Conservation (phyloP, 2,797 vertebrate genomes). For the Sus cebifrons region DNA sequence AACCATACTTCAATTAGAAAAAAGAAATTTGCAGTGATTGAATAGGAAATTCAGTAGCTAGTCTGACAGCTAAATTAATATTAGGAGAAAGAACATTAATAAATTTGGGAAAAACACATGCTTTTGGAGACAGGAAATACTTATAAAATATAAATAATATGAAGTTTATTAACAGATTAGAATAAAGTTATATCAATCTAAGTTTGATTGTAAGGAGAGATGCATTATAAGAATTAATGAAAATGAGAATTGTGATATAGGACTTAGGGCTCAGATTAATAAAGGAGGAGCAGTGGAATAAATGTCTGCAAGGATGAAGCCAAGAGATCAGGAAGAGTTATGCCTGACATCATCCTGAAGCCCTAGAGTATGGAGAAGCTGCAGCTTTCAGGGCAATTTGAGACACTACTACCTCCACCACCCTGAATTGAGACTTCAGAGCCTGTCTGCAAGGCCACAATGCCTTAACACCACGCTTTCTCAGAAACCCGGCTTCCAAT, state of each 20-base stretch:
- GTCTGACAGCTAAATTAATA: conserved; percentile 18
- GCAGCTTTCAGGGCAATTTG: neutral
- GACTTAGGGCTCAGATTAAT: neutral
- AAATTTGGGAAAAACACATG: conserved; percentile 1
- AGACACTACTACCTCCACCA: neutral
- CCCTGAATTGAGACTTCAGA: neutral
- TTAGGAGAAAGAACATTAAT: neutral
- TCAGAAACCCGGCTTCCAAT: neutral
- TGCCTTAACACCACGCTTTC: neutral
- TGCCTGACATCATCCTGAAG: neutral
- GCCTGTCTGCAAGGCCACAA: neutral
- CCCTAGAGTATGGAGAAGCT: neutral
- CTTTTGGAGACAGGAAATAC: conserved; percentile 24
- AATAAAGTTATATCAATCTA: neutral
- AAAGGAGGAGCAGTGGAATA: neutral
- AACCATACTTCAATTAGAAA: too few species aligned
- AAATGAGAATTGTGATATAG: neutral
- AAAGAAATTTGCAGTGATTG: neutral
- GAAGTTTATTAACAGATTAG: neutral
- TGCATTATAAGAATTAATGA: neutral
- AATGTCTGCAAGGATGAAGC: neutral
- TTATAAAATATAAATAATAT: conserved; percentile 49
- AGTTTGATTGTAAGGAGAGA: neutral
- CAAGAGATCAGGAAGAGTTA: neutral
- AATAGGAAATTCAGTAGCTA: neutral